These are phyloP conservation scores for Remorina albescens DNA, from an alignment of 2,797 vertebrate species.

Conservation along the genomic window DNA sequence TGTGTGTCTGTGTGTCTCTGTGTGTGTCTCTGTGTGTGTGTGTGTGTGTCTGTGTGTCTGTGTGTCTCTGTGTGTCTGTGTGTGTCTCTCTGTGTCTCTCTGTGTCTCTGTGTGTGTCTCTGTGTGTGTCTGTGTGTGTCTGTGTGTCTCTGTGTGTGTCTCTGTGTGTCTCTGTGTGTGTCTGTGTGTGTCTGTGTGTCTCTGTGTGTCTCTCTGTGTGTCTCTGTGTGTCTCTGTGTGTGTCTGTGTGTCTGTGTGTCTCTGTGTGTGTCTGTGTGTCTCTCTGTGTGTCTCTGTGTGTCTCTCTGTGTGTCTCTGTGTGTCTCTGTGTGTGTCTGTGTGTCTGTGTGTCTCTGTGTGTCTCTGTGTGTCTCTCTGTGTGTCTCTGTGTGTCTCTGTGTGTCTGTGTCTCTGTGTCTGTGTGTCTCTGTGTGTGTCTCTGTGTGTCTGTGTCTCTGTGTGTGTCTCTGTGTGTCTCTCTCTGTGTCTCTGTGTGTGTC, in stretches of 20 bases:
- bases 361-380: slow-evolving; percentile 61
- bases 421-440: slow-evolving; percentile 60
- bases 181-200: too few relatives aligned
- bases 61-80: slow-evolving; percentile 60
- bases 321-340: too few relatives aligned
- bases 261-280: too few relatives aligned
- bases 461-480: slow-evolving; percentile 60
- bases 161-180: slow-evolving; percentile 50
- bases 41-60: slow-evolving; percentile 47
- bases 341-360: slow-evolving; percentile 57
- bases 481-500: slow-evolving; percentile 60
- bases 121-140: slow-evolving; percentile 47
- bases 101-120: slow-evolving; percentile 60
- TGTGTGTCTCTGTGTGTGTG: too few relatives aligned
- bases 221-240: slow-evolving; percentile 57
- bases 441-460: slow-evolving; percentile 57
- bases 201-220: too few relatives aligned
- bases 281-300: too few relatives aligned
- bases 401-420: slow-evolving; percentile 57
- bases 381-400: too few relatives aligned
- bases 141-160: too few relatives aligned
- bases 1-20: slow-evolving; percentile 57
- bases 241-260: too few relatives aligned
- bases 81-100: too few relatives aligned
- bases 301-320: too few relatives aligned